Evolutionary conservation across 2,888 invertebrate genomes (phyloP), one percentile per base, ranked within the genome.

Genomic region (Microctonus hyperodae): DNA sequence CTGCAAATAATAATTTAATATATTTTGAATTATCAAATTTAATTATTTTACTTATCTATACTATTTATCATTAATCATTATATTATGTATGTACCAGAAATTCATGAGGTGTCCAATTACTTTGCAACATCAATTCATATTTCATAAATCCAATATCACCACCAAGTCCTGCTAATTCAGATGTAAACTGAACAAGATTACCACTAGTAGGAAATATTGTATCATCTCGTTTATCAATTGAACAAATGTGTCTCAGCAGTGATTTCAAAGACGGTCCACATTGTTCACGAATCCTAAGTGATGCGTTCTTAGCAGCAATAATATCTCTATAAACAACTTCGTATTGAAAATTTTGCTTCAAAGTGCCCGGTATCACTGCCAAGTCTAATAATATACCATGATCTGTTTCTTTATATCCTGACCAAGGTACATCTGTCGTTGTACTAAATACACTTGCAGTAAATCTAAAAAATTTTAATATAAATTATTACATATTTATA

Each of bases 131-230:
- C 9, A 91, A 81, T 74, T 95, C 95, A 73, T 92, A 93, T 85
- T 94, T 94, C 31, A 95, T 81, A 82, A 95, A 96, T 16, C 93
- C 92, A n/a, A 96, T 90, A 81, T 96, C 93, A 1, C 98, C 98
- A 10, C 97, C 97, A 6, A 97, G 82, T 0, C 96, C 91, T 28
- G 97, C 95, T 76, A 94, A 87, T 85, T 98, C 98, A 75, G 93
- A 90, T 5, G 89, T 89, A 69, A 92, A 86, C 85, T 91, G 91
- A 6, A 94, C 83, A 72, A 91, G 85, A 6, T 89, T 83, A 4
- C 97, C 97, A 50, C 86, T 85, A 7, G 88, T 89, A 2, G 97
- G 96, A 83, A 97, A 93, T 66, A 96, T 90, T 3, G 86, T 83
- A 75, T 90, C 91, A 83, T 97, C 95, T 69, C 97, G 88, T 68